phyloP scores from a whole-genome alignment of 2,888 invertebrate genomes.

The Alviniconcha strummeri region DNA sequence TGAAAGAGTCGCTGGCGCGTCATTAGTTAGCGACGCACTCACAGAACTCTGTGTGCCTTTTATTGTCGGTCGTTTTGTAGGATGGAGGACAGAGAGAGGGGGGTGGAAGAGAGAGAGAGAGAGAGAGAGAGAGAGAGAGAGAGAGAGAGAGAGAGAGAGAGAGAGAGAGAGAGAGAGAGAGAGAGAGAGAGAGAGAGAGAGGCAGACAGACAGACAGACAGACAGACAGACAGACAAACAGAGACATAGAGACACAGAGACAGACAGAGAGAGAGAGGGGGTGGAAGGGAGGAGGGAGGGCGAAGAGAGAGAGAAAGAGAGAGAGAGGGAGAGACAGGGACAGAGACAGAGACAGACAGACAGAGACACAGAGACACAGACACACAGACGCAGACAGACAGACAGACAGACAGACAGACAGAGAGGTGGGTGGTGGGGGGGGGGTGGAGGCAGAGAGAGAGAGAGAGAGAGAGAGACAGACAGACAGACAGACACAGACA shows the following conservation, averaged over 20 bases:
- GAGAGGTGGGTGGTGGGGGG: too few species aligned
- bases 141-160: not conserved
- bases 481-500: too few species aligned
- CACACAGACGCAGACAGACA: too few species aligned
- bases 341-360: not conserved
- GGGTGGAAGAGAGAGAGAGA: not conserved
- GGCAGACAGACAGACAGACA: not conserved
- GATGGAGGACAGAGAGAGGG: not conserved
- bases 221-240: too few species aligned
- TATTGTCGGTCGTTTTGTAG: too few species aligned
- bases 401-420: too few species aligned
- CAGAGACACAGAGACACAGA: too few species aligned
- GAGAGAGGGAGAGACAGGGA: slow-evolving; percentile 7
- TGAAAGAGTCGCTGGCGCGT: not conserved
- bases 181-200: not conserved
- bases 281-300: too few species aligned
- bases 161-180: not conserved
- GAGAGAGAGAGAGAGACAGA: not conserved
- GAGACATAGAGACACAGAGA: too few species aligned
- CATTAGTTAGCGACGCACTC: not conserved
- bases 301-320: not conserved
- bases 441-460: too few species aligned
- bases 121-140: not conserved
- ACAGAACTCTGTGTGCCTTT: not conserved
- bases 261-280: too few species aligned